phyloP scores from a whole-genome alignment of 2,888 invertebrate species.

The Morinoia aosen region DNA sequence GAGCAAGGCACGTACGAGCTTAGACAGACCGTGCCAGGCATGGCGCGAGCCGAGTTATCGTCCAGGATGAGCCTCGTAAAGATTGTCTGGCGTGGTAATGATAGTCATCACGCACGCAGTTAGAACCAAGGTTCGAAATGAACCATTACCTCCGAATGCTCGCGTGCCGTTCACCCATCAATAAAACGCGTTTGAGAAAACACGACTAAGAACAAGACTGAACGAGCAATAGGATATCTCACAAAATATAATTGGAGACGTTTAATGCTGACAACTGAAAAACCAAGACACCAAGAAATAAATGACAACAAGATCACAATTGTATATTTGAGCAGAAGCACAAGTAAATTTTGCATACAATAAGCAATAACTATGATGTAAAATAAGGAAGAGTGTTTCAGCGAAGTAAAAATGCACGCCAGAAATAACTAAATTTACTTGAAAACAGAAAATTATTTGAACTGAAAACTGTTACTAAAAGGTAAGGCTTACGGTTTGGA shows the following conservation, averaged over 20 bases:
- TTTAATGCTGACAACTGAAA: background rate
- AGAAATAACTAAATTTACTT: too few species aligned
- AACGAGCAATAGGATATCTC: background rate
- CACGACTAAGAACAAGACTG: background rate
- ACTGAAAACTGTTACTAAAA: too few species aligned
- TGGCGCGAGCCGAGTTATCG: background rate
- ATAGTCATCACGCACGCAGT: constrained; percentile 33
- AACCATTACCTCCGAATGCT: background rate
- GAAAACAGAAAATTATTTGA: too few species aligned
- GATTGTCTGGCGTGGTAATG: constrained; percentile 44
- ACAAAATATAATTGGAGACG: background rate
- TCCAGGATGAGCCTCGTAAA: constrained; percentile 29
- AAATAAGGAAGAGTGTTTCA: too few species aligned
- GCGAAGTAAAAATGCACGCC: too few species aligned
- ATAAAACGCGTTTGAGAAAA: background rate
- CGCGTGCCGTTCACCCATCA: background rate
- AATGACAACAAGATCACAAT: too few species aligned
- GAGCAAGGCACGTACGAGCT: background rate
- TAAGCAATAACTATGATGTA: background rate
- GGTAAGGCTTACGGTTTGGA: too few species aligned
- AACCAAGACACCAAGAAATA: too few species aligned
- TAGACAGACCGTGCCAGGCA: background rate
- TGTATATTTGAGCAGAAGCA: background rate
- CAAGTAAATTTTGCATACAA: background rate
- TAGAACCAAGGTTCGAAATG: background rate